Evolutionary conservation across 2,113 vertebrate species (phyloP).

Genomic region (Gallinago paraguaiae): DNA sequence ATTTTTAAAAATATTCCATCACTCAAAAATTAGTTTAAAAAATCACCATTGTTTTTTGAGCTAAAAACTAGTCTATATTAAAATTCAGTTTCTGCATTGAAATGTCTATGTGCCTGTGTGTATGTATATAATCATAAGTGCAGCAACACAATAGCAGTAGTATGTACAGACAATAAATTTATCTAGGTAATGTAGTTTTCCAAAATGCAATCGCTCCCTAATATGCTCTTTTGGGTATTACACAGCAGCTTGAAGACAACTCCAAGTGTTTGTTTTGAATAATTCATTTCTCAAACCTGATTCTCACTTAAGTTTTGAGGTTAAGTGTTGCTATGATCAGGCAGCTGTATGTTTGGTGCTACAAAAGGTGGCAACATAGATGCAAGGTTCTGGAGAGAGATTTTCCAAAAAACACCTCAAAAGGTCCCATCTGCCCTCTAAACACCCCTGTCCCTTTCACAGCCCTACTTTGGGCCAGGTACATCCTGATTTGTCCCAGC

Average conservation of each 20-base stretch:
- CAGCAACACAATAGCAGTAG: background rate
- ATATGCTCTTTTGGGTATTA: background rate
- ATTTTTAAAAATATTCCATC: background rate
- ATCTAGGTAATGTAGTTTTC: background rate
- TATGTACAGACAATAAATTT: background rate
- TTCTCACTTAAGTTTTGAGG: background rate
- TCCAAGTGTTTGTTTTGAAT: background rate
- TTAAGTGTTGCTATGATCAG: background rate
- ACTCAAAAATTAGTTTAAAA: conserved; percentile 22
- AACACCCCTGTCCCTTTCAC: background rate
- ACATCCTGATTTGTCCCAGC: rapidly evolving
- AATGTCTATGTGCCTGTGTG: background rate
- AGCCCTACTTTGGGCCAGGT: background rate
- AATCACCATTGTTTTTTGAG: background rate
- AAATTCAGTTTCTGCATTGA: background rate
- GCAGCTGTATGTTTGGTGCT: background rate
- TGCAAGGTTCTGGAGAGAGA: background rate
- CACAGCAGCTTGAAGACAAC: background rate
- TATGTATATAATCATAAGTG: background rate
- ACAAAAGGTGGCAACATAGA: background rate
- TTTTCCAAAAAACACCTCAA: background rate
- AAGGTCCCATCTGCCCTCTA: background rate
- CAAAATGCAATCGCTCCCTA: background rate
- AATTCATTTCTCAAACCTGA: background rate
- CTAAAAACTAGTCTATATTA: background rate